A percentile compares a stretch with the other conserved stretches of the same genome.
These are phyloP conservation scores for Andrena dorsata DNA, from an alignment of 2,888 invertebrate genomes.

Conservation along the genomic window DNA sequence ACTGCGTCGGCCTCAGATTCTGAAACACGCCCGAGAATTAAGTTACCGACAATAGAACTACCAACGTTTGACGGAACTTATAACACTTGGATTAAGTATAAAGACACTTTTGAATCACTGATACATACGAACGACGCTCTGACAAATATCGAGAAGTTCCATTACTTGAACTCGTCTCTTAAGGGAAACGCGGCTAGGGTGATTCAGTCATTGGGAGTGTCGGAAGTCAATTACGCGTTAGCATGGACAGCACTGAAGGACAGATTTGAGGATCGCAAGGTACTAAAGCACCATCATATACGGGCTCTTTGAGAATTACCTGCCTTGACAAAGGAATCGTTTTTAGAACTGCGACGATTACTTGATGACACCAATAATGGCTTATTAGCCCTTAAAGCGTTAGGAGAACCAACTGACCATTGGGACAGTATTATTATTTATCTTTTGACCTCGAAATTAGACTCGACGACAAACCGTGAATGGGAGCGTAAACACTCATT, in stretches of 20 bases:
- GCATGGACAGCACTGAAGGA: background rate
- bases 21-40: background rate
- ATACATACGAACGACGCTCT: background rate
- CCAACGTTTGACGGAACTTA: background rate
- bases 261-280: no score
- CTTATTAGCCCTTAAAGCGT: background rate
- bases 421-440: conserved; percentile 9
- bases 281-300: background rate
- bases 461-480: background rate
- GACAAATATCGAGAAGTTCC: background rate
- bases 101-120: background rate
- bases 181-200: background rate
- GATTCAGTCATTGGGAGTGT: conserved; percentile 9
- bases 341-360: background rate
- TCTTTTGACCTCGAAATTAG: background rate
- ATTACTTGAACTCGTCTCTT: background rate
- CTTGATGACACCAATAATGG: background rate
- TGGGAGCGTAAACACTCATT: background rate
- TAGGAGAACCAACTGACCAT: background rate
- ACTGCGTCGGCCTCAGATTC: background rate
- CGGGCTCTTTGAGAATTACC: background rate
- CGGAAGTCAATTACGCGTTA: background rate
- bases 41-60: background rate
- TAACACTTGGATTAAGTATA: background rate
- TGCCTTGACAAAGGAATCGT: background rate